phyloP scores from a whole-genome alignment of 1,140 invertebrate species.

The Drosophila persimilis region DNA sequence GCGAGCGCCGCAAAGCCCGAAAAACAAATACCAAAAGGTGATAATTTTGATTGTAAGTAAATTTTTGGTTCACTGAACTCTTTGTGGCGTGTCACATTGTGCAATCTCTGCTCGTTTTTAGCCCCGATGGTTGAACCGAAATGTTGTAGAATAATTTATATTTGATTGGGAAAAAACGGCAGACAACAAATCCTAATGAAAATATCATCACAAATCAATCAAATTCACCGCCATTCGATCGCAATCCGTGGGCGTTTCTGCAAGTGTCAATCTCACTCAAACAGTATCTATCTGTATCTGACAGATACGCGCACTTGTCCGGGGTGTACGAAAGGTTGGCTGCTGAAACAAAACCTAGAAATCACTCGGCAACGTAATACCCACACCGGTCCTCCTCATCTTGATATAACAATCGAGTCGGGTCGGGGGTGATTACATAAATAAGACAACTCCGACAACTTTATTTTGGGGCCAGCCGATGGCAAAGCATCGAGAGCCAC shows the following conservation, averaged over 20 bases:
- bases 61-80: slow-evolving; percentile 72
- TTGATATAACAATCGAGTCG: slow-evolving; percentile 68
- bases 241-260: slow-evolving; percentile 47
- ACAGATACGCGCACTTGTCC: slow-evolving; percentile 48
- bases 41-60: slow-evolving; percentile 78
- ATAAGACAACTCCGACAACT: slow-evolving; percentile 68
- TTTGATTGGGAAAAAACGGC: slow-evolving; percentile 32
- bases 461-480: slow-evolving; percentile 51
- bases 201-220: slow-evolving; percentile 29
- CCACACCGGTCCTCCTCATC: slow-evolving; percentile 26
- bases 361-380: slow-evolving; percentile 21
- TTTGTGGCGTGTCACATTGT: slow-evolving; percentile 40
- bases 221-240: slow-evolving; percentile 41
- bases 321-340: slow-evolving; percentile 45
- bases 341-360: slow-evolving; percentile 8
- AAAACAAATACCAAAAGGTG: slow-evolving; percentile 70
- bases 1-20: background rate
- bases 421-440: slow-evolving; percentile 74
- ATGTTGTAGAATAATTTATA: slow-evolving; percentile 38
- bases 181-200: slow-evolving; percentile 27
- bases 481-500: slow-evolving; percentile 18
- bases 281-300: slow-evolving; percentile 19
- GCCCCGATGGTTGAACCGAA: slow-evolving; percentile 19
- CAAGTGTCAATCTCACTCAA: slow-evolving; percentile 48
- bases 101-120: slow-evolving; percentile 31